Base-by-base conservation (phyloP, 1,140 invertebrate species). In the Drosophila navojoa region DNA sequence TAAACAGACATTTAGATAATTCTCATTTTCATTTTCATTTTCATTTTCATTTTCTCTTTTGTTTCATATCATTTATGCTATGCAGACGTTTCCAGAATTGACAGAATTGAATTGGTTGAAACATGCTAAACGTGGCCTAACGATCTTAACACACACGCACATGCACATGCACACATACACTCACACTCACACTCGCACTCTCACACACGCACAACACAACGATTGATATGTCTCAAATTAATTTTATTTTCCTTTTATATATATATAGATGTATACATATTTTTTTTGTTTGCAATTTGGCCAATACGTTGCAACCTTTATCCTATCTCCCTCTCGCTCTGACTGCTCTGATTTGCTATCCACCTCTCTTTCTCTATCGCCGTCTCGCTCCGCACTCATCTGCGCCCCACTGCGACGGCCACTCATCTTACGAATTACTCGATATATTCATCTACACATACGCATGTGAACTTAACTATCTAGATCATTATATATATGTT, bases 31-130 rank as follows among this genome's bases (percentile, higher is more conserved):
- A 64, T 7, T 59, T 60, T 47, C 70, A 71, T 80, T 57, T 63
- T 50, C 45, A 32, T 59, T 58, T 49, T 75, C 45, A 59, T 32
- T 22, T 22, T 22, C 19, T n/a, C 19, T 22, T 22, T 22, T 22
- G 3, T 64, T 42, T 63, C 47, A 27, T 63, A 53, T 61, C 55
- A 73, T 73, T 73, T 68, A 73, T 69, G 71, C 71, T 73, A 73
- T 68, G 70, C 62, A 59, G 35, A 59, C 47, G 15, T 22, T 63
- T 45, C 15, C 11, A 27, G 25, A 74, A 74, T 74, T 74, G 71
- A 74, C 71, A 62, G 61, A 29, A 22, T 47, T 60, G 40, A 38
- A 16, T 60, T 68, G 35, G 49, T 53, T 53, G 49, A 63, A 47
- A 59, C 42, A 59, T 15, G 44, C 13, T 27, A 29, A 32, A 25